Conservation (phyloP, 2,113 vertebrate genomes). For the Gopherus evgoodei region DNA sequence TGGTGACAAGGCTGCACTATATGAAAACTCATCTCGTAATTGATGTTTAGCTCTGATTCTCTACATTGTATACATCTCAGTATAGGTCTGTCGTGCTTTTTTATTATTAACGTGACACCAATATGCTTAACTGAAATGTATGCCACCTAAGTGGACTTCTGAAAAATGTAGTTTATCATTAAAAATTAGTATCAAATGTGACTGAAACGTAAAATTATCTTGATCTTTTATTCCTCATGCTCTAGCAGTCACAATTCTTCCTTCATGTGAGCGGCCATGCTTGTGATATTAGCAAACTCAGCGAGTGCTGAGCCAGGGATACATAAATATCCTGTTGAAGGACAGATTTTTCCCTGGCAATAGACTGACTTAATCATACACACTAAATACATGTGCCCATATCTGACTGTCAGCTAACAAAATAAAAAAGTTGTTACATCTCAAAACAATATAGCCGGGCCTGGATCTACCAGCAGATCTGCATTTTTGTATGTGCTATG, state of each 20-base stretch:
- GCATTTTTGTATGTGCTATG: not conserved
- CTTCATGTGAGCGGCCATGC: not conserved
- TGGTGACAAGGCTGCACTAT: constrained; percentile 50
- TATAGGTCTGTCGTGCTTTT: constrained; percentile 36
- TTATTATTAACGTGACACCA: constrained; percentile 49
- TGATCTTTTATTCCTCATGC: constrained; percentile 12
- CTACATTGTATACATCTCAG: constrained; percentile 27
- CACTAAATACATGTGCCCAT: fast-evolving
- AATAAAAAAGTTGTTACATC: not conserved
- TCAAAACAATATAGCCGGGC: not conserved
- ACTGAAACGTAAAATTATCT: constrained; percentile 30
- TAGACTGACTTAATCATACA: fast-evolving
- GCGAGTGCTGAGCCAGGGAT: not conserved
- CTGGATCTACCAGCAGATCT: not conserved
- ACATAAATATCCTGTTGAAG: not conserved
- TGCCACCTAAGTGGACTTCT: not conserved
- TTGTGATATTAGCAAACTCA: not conserved
- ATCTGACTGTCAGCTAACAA: not conserved
- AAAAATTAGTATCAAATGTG: not conserved
- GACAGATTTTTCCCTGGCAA: not conserved
- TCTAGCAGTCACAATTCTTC: not conserved
- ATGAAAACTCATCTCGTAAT: constrained; percentile 45
- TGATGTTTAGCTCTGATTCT: constrained; percentile 41
- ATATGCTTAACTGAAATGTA: constrained; percentile 22
- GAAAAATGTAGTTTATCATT: constrained; percentile 10